These are phyloP conservation scores for Stratiomys singularior DNA, from an alignment of 2,888 invertebrate genomes.

Conservation along the genomic window DNA sequence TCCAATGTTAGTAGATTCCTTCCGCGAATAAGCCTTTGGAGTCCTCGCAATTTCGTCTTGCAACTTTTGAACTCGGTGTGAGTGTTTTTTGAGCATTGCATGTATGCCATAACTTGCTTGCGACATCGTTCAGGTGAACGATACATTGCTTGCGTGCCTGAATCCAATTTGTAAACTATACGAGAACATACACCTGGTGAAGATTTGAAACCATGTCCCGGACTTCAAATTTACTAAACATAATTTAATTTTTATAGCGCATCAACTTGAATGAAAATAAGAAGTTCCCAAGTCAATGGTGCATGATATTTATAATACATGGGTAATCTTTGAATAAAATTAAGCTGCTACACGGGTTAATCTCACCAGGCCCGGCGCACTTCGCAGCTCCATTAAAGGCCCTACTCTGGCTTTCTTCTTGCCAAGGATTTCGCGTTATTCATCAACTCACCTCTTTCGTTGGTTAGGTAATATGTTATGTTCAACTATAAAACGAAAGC, in stretches of 20 bases:
- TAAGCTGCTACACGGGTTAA: not conserved
- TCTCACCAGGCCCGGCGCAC: not conserved
- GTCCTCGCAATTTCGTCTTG: too few species aligned
- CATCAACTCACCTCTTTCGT: not conserved
- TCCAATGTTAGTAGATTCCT: too few species aligned
- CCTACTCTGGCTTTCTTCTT: too few species aligned
- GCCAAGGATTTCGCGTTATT: too few species aligned
- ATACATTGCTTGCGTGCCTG: slow-evolving; percentile 18
- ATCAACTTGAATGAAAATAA: slow-evolving; percentile 15
- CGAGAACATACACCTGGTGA: slow-evolving; percentile 36
- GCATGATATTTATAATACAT: not conserved
- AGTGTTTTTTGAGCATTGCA: too few species aligned
- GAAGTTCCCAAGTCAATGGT: slow-evolving; percentile 6
- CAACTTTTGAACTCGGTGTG: too few species aligned
- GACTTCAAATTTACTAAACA: slow-evolving; percentile 45
- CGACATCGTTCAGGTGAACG: too few species aligned
- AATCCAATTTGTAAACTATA: slow-evolving; percentile 35
- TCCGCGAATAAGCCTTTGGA: too few species aligned
- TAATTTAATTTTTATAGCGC: slow-evolving; percentile 43
- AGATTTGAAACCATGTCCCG: slow-evolving; percentile 40
- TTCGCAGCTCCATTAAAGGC: too few species aligned
- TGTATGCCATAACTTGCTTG: too few species aligned
- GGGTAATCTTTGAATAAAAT: not conserved
- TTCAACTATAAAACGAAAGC: slow-evolving; percentile 26
- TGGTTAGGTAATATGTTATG: slow-evolving; percentile 25